These are phyloP conservation scores for Scolanthus callimorphus DNA, from an alignment of 92 coral and sea anemone genomes.

Conservation along the genomic window DNA sequence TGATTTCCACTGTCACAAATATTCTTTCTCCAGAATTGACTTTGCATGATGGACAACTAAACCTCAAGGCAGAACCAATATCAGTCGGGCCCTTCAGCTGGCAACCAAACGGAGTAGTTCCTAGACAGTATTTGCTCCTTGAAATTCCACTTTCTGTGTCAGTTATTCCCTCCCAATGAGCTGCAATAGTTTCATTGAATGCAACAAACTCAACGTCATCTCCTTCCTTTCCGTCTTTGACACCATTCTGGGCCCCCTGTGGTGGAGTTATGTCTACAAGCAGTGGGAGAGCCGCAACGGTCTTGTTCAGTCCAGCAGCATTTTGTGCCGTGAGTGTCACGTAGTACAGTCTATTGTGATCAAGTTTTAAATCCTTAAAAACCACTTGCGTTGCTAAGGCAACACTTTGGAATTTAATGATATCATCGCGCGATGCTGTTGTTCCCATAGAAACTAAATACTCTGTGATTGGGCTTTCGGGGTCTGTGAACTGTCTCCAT, in stretches of 20 bases:
- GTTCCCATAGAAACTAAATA: conserved; percentile 79
- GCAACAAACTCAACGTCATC: conserved; percentile 64
- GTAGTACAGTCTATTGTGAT: conserved; percentile 47
- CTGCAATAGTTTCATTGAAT: conserved; percentile 37
- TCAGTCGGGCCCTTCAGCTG: conserved; percentile 50
- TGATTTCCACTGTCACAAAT: conserved; percentile 58
- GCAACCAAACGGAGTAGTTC: conserved; percentile 82
- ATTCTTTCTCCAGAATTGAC: conserved; percentile 52
- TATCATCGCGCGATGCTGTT: conserved; percentile 36
- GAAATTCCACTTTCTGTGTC: conserved; percentile 80
- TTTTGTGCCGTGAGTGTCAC: conserved; percentile 73
- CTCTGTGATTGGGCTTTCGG: conserved; percentile 54
- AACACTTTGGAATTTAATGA: conserved; percentile 48
- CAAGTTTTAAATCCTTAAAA: conserved; percentile 38
- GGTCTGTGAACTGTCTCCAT: conserved; percentile 76
- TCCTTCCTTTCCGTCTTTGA: conserved; percentile 66
- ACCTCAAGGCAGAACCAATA: conserved; percentile 46
- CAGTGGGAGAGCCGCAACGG: conserved; percentile 39
- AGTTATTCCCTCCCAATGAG: conserved; percentile 74
- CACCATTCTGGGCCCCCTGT: conserved; percentile 45
- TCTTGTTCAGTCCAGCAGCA: conserved; percentile 64
- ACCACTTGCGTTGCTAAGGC: conserved; percentile 46
- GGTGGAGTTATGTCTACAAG: conserved; percentile 78
- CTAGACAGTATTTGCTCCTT: conserved; percentile 66
- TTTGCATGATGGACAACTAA: conserved; percentile 49